These are phyloP conservation scores for Acrocyrtus sp. DNA, from an alignment of 2,888 invertebrate genomes.

Conservation along the genomic window DNA sequence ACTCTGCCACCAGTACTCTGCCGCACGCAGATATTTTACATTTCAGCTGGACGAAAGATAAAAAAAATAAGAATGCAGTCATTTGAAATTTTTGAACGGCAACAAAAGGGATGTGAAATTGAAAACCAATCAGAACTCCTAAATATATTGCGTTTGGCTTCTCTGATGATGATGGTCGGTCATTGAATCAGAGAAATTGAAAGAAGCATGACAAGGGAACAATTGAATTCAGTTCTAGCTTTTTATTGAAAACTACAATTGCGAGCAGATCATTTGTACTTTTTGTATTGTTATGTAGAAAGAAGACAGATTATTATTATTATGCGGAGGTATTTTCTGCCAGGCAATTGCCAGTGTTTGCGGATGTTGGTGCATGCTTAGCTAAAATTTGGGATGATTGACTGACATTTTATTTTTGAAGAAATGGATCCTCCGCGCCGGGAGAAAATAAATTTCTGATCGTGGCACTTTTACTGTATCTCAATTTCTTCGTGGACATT, in stretches of 20 bases:
- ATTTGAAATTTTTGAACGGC: too few relatives aligned
- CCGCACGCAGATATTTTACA: constrained; percentile 37
- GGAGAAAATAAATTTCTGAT: constrained; percentile 3
- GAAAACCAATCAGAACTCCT: constrained; percentile 28
- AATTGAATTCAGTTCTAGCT: constrained; percentile 47
- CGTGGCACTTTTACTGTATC: constrained; percentile 9
- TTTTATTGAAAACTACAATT: constrained; percentile 50
- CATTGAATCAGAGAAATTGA: constrained; percentile 33
- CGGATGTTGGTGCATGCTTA: neutral
- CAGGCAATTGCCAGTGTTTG: constrained; percentile 22
- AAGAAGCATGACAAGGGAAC: constrained; percentile 49
- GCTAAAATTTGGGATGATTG: constrained; percentile 26
- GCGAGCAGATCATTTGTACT: too few relatives aligned
- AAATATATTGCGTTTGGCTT: too few relatives aligned
- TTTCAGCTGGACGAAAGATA: too few relatives aligned
- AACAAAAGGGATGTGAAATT: constrained; percentile 14
- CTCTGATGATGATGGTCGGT: too few relatives aligned
- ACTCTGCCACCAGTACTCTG: too few relatives aligned
- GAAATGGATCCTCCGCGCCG: constrained; percentile 16
- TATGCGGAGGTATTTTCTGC: constrained; percentile 5
- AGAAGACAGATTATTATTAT: constrained; percentile 31
- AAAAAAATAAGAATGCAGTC: too few relatives aligned
- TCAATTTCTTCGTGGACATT: constrained; percentile 31
- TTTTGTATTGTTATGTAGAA: constrained; percentile 49
- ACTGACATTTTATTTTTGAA: too few relatives aligned